Evolutionary conservation across 1,140 invertebrate species (phyloP).

Genomic region (Papilio machaon): DNA sequence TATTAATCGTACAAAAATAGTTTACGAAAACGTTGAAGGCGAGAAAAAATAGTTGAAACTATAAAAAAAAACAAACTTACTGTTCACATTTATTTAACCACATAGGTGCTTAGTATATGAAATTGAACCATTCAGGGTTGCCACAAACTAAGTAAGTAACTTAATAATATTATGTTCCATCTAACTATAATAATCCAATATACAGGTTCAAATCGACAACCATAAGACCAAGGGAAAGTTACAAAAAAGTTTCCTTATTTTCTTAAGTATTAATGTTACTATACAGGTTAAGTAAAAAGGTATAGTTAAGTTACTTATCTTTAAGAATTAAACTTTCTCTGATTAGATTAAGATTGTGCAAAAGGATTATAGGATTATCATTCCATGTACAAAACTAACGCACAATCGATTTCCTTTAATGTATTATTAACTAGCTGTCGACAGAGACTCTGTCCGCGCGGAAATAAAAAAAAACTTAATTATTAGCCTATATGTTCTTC

Average conservation of each 20-base stretch:
- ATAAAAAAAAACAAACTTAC: no score
- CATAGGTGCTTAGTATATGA: no score
- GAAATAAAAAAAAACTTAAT: no score
- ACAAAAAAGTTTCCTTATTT: neutral
- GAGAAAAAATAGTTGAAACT: no score
- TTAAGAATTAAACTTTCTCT: slow-evolving; percentile 15
- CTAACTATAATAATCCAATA: neutral
- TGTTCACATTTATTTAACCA: no score
- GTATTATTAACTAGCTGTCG: neutral
- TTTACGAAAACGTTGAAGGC: no score
- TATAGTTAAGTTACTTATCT: neutral
- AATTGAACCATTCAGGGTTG: no score
- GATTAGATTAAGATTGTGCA: slow-evolving; percentile 2
- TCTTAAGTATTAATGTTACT: slow-evolving; percentile 12
- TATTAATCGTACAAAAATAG: no score
- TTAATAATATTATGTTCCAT: no score
- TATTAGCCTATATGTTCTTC: no score
- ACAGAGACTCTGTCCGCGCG: no score
- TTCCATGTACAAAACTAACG: neutral
- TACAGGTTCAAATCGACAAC: neutral
- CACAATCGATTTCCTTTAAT: neutral
- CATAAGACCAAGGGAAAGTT: neutral
- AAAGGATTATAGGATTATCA: slow-evolving; percentile 3
- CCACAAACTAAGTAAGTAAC: no score
- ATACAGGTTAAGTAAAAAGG: slow-evolving; percentile 5